phyloP scores from a whole-genome alignment of 2,797 vertebrate genomes.

The Tenualosa thibaudeaui region DNA sequence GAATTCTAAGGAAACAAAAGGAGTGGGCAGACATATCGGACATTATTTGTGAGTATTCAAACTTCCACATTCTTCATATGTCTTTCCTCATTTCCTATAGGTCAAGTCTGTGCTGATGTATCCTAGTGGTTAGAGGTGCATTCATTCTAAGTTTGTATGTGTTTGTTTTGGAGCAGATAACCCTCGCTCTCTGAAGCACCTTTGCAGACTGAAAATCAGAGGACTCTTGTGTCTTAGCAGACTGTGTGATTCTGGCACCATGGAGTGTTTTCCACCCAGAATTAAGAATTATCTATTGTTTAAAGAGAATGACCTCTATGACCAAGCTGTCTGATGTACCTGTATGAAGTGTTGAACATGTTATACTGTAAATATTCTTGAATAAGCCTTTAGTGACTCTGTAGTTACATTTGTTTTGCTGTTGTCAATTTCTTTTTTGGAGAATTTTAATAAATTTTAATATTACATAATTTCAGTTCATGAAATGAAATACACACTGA shows the following conservation, averaged over 20 bases:
- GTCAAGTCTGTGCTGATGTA: not conserved
- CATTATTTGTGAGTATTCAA: constrained; percentile 73
- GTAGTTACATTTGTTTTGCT: not conserved
- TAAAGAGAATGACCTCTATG: constrained; percentile 82
- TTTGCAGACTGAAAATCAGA: constrained; percentile 82
- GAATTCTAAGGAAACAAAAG: constrained; percentile 72
- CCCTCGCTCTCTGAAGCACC: constrained; percentile 78
- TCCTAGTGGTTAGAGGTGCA: not conserved
- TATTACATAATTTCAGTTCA: not conserved
- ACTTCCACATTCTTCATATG: not conserved
- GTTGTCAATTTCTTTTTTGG: not conserved
- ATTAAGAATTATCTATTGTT: constrained; percentile 79
- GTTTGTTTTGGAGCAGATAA: constrained; percentile 70
- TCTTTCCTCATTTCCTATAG: not conserved
- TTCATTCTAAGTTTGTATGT: not conserved
- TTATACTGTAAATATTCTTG: not conserved
- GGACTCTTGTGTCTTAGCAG: constrained; percentile 73
- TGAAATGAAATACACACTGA: not conserved
- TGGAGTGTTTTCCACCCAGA: constrained; percentile 75
- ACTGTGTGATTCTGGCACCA: constrained; percentile 68
- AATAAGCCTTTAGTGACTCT: not conserved
- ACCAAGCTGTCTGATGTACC: constrained; percentile 53
- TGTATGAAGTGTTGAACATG: constrained; percentile 29
- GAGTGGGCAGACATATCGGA: constrained; percentile 79
- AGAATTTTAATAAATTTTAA: not conserved